Percentiles rank a stretch among this genome's conserved stretches.
These are phyloP conservation scores for Hybos culiciformis DNA, from an alignment of 2,888 invertebrate genomes.

Conservation along the genomic window DNA sequence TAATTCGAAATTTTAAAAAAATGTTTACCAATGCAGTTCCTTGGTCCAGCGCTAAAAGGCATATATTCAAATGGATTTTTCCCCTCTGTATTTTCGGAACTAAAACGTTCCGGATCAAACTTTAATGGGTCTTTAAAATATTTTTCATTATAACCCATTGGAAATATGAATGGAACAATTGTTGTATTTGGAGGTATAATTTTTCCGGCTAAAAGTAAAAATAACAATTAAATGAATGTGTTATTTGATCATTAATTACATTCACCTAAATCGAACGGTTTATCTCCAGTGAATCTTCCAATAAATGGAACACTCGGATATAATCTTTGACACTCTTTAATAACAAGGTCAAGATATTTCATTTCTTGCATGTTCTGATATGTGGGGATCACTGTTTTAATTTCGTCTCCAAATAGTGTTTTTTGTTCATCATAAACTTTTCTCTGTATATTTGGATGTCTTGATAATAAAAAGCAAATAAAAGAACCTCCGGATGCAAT, in stretches of 20 bases:
- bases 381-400: conserved; percentile 19
- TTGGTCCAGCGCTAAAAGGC: conserved; percentile 44
- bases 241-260: too few relatives aligned
- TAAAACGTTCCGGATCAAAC: conserved; percentile 37
- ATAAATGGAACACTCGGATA: conserved; percentile 31
- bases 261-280: too few relatives aligned
- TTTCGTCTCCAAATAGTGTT: conserved; percentile 31
- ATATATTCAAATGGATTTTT: conserved; percentile 37
- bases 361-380: conserved; percentile 26
- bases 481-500: conserved; percentile 44
- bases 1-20: too few relatives aligned
- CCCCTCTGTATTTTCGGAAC: too few relatives aligned
- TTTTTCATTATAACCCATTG: conserved; percentile 12
- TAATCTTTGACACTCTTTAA: conserved; percentile 27
- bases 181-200: conserved; percentile 8
- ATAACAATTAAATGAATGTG: too few relatives aligned
- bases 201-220: conserved; percentile 23
- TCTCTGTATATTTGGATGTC: conserved; percentile 18
- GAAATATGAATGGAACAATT: conserved; percentile 8
- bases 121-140: conserved; percentile 11
- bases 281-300: conserved; percentile 21
- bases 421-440: conserved; percentile 39
- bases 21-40: conserved; percentile 44
- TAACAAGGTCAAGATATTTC: conserved; percentile 29
- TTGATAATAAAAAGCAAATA: too few relatives aligned